Evolutionary conservation across 2,888 invertebrate species (phyloP).

Genomic region (Andrena bucephala): DNA sequence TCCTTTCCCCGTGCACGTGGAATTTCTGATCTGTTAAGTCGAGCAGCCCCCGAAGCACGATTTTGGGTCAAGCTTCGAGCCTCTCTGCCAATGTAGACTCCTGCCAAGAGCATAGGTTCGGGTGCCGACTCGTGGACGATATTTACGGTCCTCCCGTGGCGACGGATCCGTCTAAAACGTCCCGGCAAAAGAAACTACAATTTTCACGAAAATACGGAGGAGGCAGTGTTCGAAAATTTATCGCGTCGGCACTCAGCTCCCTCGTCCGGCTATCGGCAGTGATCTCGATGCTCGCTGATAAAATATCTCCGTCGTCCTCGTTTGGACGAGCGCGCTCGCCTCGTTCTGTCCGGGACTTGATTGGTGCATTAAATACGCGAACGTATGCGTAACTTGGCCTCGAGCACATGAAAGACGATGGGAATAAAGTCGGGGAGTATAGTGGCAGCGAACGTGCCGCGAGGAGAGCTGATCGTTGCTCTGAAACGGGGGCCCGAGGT

Average conservation of each 20-base stretch:
- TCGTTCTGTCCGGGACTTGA: slow-evolving; percentile 57
- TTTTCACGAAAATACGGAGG: slow-evolving; percentile 42
- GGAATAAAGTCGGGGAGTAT: slow-evolving; percentile 37
- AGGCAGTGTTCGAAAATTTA: slow-evolving; percentile 39
- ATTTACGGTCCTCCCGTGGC: background rate
- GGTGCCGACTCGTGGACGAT: background rate
- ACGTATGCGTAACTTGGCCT: slow-evolving; percentile 47
- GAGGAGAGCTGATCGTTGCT: slow-evolving; percentile 3
- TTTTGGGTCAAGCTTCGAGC: too few relatives aligned
- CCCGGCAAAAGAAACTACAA: background rate
- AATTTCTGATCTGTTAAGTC: too few relatives aligned
- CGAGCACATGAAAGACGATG: slow-evolving; percentile 1
- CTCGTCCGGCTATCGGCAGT: slow-evolving; percentile 48
- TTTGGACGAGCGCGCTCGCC: slow-evolving; percentile 45
- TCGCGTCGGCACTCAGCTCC: slow-evolving; percentile 15
- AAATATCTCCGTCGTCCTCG: slow-evolving; percentile 56
- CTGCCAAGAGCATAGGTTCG: too few relatives aligned
- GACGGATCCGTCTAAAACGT: background rate
- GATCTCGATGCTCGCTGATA: slow-evolving; percentile 61
- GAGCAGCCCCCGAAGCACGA: too few relatives aligned
- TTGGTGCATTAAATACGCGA: slow-evolving; percentile 60
- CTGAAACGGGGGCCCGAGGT: background rate
- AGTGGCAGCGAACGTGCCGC: slow-evolving; percentile 6
- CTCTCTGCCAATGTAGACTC: too few relatives aligned
- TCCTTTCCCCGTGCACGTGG: too few relatives aligned